These are phyloP conservation scores for Epinotia ramella DNA, from an alignment of 2,888 invertebrate species.

Conservation along the genomic window DNA sequence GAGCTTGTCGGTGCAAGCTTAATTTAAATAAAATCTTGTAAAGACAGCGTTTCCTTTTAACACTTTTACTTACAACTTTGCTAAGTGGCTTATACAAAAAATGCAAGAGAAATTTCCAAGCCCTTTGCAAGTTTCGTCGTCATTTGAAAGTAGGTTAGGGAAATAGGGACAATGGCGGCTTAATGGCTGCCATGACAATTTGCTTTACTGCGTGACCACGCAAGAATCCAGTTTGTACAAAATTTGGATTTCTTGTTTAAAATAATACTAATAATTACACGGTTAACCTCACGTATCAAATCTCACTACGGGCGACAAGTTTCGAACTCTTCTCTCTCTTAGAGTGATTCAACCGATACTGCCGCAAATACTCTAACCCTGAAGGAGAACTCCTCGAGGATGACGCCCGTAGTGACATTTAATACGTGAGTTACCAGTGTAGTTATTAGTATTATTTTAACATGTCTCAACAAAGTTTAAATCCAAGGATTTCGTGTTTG, in stretches of 20 bases:
- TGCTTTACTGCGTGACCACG: conserved; percentile 15
- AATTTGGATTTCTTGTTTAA: background rate
- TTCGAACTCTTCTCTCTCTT: too few relatives aligned
- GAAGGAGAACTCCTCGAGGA: too few relatives aligned
- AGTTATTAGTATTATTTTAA: too few relatives aligned
- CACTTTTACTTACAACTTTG: conserved; percentile 1
- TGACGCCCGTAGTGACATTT: too few relatives aligned
- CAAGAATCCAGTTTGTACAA: background rate
- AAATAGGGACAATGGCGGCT: conserved; percentile 32
- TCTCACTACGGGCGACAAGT: too few relatives aligned
- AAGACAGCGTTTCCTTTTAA: background rate
- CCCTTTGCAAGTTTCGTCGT: conserved; percentile 9
- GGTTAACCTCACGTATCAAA: too few relatives aligned
- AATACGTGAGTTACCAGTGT: too few relatives aligned
- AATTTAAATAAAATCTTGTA: background rate
- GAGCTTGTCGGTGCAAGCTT: background rate
- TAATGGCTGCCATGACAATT: conserved; percentile 30
- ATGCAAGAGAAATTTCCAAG: background rate
- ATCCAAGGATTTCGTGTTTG: too few relatives aligned
- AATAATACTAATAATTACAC: too few relatives aligned
- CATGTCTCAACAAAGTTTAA: too few relatives aligned
- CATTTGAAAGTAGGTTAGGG: conserved; percentile 27
- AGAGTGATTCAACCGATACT: too few relatives aligned
- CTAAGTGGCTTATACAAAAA: background rate
- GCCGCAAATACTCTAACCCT: too few relatives aligned